These are phyloP conservation scores for Nothocercus nigrocapillus DNA, from an alignment of 2,113 vertebrate species.

Conservation along the genomic window DNA sequence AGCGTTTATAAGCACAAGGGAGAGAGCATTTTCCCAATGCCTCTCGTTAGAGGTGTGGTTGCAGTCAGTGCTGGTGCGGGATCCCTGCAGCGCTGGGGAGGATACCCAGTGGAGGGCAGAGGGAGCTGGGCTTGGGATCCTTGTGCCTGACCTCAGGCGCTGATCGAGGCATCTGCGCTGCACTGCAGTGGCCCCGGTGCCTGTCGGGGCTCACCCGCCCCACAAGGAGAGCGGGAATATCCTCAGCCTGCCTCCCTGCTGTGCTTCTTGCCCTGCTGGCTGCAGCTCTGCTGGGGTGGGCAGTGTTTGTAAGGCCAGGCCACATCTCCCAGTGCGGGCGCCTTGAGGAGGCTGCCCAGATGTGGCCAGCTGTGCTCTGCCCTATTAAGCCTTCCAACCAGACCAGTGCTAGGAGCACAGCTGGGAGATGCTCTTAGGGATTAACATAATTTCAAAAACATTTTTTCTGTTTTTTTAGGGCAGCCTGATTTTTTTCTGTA, in stretches of 20 bases:
- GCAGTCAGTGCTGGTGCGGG: not conserved
- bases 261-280: rapidly evolving
- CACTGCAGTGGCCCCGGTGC: rapidly evolving
- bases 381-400: not conserved
- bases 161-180: not conserved
- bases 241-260: not conserved
- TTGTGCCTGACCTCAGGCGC: not conserved
- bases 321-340: not conserved
- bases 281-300: not conserved
- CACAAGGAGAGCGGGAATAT: not conserved
- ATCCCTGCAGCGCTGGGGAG: not conserved
- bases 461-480: not conserved
- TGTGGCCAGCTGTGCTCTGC: not conserved
- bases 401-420: not conserved
- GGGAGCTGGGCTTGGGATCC: not conserved
- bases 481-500: not conserved
- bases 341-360: not conserved
- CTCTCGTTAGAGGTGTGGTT: not conserved
- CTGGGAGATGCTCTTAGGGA: not conserved
- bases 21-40: not conserved
- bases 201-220: not conserved
- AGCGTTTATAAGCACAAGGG: conserved; percentile 37
- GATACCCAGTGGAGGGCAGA: not conserved
- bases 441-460: not conserved
- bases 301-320: rapidly evolving